phyloP scores from a whole-genome alignment of 2,888 invertebrate genomes.

The Hirtodrosophila histrioides region DNA sequence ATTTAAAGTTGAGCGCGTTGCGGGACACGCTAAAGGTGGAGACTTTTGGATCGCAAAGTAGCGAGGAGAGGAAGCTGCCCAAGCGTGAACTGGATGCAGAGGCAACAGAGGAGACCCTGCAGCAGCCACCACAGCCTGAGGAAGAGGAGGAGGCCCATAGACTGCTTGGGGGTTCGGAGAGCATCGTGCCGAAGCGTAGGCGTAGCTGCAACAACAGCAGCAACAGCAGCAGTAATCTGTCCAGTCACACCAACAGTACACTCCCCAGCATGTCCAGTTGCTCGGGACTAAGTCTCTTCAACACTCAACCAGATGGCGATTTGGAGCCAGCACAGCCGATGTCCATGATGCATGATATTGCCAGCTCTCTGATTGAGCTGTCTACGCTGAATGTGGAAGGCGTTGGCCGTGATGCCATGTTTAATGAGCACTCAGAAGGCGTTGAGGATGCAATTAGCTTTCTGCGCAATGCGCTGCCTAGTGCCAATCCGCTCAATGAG shows the following conservation, averaged over 20 bases:
- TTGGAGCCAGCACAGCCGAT: slow-evolving; percentile 4
- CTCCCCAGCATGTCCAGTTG: slow-evolving; percentile 37
- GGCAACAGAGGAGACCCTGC: slow-evolving; percentile 6
- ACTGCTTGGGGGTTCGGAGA: neutral
- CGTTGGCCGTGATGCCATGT: slow-evolving; percentile 13
- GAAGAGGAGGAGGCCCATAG: neutral
- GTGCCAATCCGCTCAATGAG: slow-evolving; percentile 20
- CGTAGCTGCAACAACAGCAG: slow-evolving; percentile 35
- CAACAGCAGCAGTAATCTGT: slow-evolving; percentile 43
- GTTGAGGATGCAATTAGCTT: slow-evolving; percentile 38
- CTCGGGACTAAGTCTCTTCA: slow-evolving; percentile 40
- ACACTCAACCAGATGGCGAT: slow-evolving; percentile 8
- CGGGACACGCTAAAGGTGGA: slow-evolving; percentile 53
- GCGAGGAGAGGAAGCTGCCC: slow-evolving; percentile 48
- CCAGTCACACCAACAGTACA: slow-evolving; percentile 49
- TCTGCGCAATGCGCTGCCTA: slow-evolving; percentile 25
- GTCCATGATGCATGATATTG: slow-evolving; percentile 40
- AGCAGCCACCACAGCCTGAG: slow-evolving; percentile 11
- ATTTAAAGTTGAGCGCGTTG: slow-evolving; percentile 55
- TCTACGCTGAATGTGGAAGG: slow-evolving; percentile 25
- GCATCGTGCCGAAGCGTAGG: slow-evolving; percentile 42
- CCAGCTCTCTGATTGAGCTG: slow-evolving; percentile 53
- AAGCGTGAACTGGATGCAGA: slow-evolving; percentile 37
- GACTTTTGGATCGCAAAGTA: neutral
- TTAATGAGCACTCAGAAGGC: slow-evolving; percentile 39